These are phyloP conservation scores for Rhodinocichla rosea DNA, from an alignment of 2,113 vertebrate genomes.

Conservation along the genomic window DNA sequence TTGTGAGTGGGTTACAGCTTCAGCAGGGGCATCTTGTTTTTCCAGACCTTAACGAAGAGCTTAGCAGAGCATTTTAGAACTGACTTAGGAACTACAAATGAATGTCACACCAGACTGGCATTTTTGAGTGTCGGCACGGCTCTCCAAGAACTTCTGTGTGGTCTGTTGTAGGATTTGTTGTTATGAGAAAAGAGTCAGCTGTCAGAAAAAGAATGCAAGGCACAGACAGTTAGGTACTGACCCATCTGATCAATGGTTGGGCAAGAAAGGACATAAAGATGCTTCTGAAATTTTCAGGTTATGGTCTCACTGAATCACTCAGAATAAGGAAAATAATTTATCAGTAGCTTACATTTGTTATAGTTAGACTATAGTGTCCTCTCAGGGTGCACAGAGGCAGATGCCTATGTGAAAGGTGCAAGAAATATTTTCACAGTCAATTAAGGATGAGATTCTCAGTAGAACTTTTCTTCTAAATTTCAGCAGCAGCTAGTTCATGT, in stretches of 20 bases:
- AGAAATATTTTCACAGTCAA: neutral
- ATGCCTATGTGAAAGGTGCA: neutral
- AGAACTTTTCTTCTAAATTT: neutral
- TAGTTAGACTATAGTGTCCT: neutral
- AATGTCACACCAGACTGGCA: neutral
- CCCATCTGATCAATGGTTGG: neutral
- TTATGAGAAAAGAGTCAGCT: neutral
- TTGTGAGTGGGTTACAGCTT: neutral
- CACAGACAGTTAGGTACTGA: neutral
- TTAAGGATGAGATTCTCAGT: neutral
- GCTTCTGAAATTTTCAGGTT: neutral
- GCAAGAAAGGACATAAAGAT: neutral
- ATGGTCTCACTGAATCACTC: neutral
- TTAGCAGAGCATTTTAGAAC: neutral
- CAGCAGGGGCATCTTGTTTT: neutral
- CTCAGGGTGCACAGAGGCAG: neutral
- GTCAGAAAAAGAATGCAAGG: neutral
- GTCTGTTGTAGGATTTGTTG: neutral
- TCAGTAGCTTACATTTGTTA: neutral
- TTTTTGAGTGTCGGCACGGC: rapidly evolving
- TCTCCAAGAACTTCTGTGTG: neutral
- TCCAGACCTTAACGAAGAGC: neutral
- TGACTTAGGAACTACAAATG: neutral
- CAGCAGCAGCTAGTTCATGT: neutral
- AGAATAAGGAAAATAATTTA: neutral